These are phyloP conservation scores for Tolmerus cingulatus DNA, from an alignment of 2,888 invertebrate species.

Conservation along the genomic window DNA sequence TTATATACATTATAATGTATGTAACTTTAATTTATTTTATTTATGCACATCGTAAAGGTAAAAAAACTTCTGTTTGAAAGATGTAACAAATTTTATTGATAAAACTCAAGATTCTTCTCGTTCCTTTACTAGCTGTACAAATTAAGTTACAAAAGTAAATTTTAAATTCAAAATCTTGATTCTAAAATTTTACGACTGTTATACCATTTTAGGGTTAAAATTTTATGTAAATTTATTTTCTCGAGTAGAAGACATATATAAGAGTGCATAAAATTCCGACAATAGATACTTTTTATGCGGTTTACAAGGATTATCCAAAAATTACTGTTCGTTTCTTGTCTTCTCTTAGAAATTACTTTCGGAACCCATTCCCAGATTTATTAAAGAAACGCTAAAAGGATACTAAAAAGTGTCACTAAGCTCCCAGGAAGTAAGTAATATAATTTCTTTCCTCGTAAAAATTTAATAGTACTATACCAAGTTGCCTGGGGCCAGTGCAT, in stretches of 20 bases:
- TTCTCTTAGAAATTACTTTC: neutral
- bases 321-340: neutral
- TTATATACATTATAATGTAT: too few species aligned
- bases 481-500: neutral
- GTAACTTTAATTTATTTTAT: neutral
- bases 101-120: too few species aligned
- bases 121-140: too few species aligned
- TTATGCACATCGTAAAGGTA: neutral
- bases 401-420: neutral
- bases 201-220: too few species aligned
- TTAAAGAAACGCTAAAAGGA: neutral
- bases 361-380: neutral
- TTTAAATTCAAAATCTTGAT: too few species aligned
- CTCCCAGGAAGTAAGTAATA: neutral
- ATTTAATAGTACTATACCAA: neutral
- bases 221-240: too few species aligned
- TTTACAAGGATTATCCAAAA: neutral
- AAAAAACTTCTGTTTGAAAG: too few species aligned
- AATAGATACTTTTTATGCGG: neutral
- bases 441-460: neutral
- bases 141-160: too few species aligned
- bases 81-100: too few species aligned
- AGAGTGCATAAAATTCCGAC: too few species aligned
- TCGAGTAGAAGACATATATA: too few species aligned
- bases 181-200: too few species aligned